These are phyloP conservation scores for Philypnodon macrostomus DNA, from an alignment of 2,797 vertebrate genomes.

Conservation along the genomic window DNA sequence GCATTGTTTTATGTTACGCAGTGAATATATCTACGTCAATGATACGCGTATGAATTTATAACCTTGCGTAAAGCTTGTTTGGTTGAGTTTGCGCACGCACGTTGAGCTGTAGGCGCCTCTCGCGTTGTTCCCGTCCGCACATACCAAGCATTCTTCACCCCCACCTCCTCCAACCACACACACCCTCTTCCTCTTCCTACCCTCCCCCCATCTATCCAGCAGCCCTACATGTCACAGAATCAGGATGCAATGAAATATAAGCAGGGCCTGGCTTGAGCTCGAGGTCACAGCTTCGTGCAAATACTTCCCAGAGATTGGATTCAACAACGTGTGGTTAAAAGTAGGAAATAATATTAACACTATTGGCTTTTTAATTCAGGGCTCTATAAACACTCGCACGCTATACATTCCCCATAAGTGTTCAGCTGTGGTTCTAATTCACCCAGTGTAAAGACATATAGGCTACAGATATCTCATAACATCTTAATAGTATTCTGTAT, in stretches of 20 bases:
- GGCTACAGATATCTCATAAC: neutral
- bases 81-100: conserved; percentile 10
- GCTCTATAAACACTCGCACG: neutral
- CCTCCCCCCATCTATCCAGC: conserved; percentile 70
- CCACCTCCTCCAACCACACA: conserved; percentile 62
- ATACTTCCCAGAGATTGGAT: conserved; percentile 19
- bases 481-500: neutral
- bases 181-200: conserved; percentile 67
- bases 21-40: no score
- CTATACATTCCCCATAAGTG: neutral
- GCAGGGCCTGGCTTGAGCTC: conserved; percentile 52
- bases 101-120: conserved; percentile 27
- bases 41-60: neutral
- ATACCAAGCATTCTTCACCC: conserved; percentile 79
- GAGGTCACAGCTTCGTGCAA: conserved; percentile 58
- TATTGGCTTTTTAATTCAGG: neutral
- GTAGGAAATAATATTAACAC: neutral
- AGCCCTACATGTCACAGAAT: conserved; percentile 70
- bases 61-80: neutral
- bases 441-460: neutral
- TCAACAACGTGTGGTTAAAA: conserved; percentile 8
- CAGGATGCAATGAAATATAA: conserved; percentile 74
- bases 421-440: neutral
- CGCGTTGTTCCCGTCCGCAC: conserved; percentile 66
- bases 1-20: conserved; percentile 1